Conservation (phyloP, 2,113 vertebrate genomes). For the Caloenas nicobarica region DNA sequence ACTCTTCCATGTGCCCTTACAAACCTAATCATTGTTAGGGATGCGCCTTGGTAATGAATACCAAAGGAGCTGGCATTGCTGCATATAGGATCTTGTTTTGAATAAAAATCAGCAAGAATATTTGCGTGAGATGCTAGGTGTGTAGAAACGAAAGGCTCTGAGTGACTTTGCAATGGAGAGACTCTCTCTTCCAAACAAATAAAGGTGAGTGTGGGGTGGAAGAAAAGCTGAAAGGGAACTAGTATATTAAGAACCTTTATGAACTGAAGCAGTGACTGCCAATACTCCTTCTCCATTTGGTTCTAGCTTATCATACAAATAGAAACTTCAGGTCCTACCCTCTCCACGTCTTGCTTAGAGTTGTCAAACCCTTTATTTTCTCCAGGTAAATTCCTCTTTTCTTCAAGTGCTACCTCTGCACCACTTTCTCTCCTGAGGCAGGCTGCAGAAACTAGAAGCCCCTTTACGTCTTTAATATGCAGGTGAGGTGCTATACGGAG, state of each 20-base stretch:
- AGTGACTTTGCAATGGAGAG: not conserved
- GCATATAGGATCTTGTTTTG: not conserved
- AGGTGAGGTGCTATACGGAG: not conserved
- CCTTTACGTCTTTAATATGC: slow-evolving; percentile 15
- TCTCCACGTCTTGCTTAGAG: not conserved
- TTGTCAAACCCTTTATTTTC: not conserved
- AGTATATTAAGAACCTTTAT: not conserved
- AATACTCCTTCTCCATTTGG: not conserved
- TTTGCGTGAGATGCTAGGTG: not conserved
- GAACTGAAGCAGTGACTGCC: not conserved
- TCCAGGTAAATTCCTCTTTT: not conserved
- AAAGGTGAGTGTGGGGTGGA: not conserved
- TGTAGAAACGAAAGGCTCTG: not conserved
- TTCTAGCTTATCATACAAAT: not conserved
- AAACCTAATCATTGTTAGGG: not conserved
- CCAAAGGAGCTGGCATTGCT: not conserved
- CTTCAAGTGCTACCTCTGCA: not conserved
- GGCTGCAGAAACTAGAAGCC: not conserved
- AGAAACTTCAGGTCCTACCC: not conserved
- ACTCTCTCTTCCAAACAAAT: not conserved
- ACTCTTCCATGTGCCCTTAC: not conserved
- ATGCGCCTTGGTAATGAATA: not conserved
- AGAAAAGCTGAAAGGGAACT: not conserved
- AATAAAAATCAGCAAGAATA: not conserved
- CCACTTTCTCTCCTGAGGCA: not conserved